phyloP scores from a whole-genome alignment of 2,888 invertebrate genomes.

The Polydesmus complanatus region DNA sequence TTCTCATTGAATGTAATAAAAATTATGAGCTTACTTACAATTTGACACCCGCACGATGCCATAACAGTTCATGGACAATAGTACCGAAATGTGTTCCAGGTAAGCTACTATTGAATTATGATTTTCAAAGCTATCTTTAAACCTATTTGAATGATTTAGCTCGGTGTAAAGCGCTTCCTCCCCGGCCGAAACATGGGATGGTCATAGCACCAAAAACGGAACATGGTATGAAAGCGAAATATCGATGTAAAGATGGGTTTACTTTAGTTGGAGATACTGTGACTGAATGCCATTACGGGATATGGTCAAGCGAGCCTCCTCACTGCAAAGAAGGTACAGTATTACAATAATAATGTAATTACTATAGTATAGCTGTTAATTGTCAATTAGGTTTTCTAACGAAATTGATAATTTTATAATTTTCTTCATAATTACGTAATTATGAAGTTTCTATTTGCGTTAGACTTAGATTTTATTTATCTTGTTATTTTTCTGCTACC shows the following conservation, averaged over 20 bases:
- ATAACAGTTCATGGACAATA: constrained; percentile 91
- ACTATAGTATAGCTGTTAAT: too few relatives aligned
- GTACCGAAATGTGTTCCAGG: constrained; percentile 74
- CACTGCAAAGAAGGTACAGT: constrained; percentile 48
- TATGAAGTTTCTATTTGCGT: too few relatives aligned
- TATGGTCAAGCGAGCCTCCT: constrained; percentile 82
- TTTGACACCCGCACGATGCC: constrained; percentile 63
- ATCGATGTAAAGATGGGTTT: constrained; percentile 86
- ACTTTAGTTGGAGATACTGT: constrained; percentile 64
- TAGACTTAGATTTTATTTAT: too few relatives aligned
- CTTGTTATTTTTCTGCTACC: too few relatives aligned
- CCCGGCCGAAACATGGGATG: constrained; percentile 78
- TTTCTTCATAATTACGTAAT: too few relatives aligned
- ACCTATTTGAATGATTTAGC: constrained; percentile 28
- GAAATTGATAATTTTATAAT: too few relatives aligned
- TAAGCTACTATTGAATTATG: constrained; percentile 32
- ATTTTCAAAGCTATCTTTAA: too few relatives aligned
- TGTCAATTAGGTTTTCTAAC: too few relatives aligned
- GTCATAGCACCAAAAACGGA: constrained; percentile 95
- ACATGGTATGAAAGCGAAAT: constrained; percentile 87
- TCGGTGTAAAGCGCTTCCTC: constrained; percentile 68
- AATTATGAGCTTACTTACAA: constrained; percentile 53
- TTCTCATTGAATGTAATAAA: constrained; percentile 62
- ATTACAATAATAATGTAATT: too few relatives aligned
- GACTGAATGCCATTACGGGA: constrained; percentile 78